Base-by-base conservation (phyloP, 2,797 vertebrate species). In the Eospalax fontanierii region DNA sequence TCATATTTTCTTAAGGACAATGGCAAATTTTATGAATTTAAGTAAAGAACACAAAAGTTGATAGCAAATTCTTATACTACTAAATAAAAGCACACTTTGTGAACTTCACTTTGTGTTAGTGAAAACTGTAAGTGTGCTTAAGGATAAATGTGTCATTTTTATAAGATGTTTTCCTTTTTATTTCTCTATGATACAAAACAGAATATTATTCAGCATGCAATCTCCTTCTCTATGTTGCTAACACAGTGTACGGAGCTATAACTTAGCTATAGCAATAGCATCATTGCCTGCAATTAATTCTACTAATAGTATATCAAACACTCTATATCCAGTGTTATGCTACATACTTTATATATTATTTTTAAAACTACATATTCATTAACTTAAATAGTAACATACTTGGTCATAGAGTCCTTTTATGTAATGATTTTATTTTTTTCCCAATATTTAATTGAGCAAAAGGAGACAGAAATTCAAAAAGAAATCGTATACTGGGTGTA, bases 351-450 rank as follows among this genome's bases (percentile, higher is more conserved):
- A 35, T 70, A 84, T 38, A 40, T 21, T 40, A 59, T 28, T 86
- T 75, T 92, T 75, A 79, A 18, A 95, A 50, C 4, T 73, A 68
- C 70, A 22, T 66, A 28, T 35, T 16, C 21, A 78, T 93, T 87
- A 89, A 14, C 78, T 89, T 68, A 80, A 80, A 35, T 59, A 71
- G 30, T 65, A 71, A 28, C 2, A 59, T 30, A 87, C 76, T 84
- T 88, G 50, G 46, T 43, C 46, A 85, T 28, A 57, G 2, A 46
- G 30, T 1, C 6, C 4, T 81, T 4, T 92, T 16, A 63, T 4
- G 4, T 66, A 38, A 35, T 6, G 33, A 50, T 91, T 94, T 70
- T 70, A 86, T 86, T 63, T 28, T 86, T 63, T 28, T 40, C 15
- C 15, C 46, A 57, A 84, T 84, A 59, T 38, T 33, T 35, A 80